These are phyloP conservation scores for Solenopsis invicta DNA, from an alignment of 1,140 invertebrate species.

Conservation along the genomic window DNA sequence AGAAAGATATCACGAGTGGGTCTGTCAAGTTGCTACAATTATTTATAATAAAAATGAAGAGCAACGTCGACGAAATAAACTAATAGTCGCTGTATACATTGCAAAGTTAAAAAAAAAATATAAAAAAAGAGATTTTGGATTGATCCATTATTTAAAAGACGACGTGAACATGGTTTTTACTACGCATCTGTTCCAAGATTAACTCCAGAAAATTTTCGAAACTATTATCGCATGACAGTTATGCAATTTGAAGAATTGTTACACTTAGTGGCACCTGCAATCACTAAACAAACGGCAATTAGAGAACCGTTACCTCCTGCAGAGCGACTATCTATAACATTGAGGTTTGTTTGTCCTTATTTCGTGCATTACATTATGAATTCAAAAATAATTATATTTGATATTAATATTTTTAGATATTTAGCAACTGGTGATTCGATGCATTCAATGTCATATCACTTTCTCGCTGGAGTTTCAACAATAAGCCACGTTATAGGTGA, in stretches of 20 bases:
- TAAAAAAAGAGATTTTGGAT: slow-evolving; percentile 14
- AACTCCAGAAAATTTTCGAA: not conserved
- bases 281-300: slow-evolving; percentile 2
- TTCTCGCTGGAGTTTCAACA: slow-evolving; percentile 8
- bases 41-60: too few relatives aligned
- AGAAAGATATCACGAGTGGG: too few relatives aligned
- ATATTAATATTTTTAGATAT: slow-evolving; percentile 24
- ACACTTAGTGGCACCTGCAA: not conserved
- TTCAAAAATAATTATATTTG: not conserved
- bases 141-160: slow-evolving; percentile 5
- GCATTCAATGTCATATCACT: slow-evolving; percentile 20
- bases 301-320: slow-evolving; percentile 18
- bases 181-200: not conserved
- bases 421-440: slow-evolving; percentile 19
- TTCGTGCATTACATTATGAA: not conserved
- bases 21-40: too few relatives aligned
- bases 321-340: slow-evolving; percentile 19
- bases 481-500: slow-evolving; percentile 17
- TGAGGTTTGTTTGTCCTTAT: slow-evolving; percentile 10
- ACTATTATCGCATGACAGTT: slow-evolving; percentile 12
- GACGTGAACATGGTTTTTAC: not conserved
- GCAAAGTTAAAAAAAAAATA: not conserved
- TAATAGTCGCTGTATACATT: too few relatives aligned
- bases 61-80: too few relatives aligned
- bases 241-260: not conserved